Conservation (phyloP, 2,888 invertebrate species). For the Eucera pruinosa region DNA sequence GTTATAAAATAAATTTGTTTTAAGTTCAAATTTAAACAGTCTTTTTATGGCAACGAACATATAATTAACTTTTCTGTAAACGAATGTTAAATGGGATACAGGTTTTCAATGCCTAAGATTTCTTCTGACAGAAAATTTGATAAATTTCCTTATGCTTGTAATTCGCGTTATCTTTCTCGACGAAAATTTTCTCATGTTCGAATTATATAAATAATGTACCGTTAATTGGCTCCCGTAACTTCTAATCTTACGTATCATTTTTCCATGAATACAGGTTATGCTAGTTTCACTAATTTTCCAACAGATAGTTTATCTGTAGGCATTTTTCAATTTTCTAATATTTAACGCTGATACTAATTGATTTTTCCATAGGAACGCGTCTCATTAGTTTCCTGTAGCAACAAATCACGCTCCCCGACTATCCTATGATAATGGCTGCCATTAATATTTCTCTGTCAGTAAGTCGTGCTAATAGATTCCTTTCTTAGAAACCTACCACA, state of each 20-base stretch:
- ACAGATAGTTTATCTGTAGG: not conserved
- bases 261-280: conserved; percentile 10
- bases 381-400: conserved; percentile 22
- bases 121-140: conserved; percentile 15
- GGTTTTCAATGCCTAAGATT: conserved; percentile 1
- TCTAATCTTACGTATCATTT: not conserved
- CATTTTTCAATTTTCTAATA: not conserved
- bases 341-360: conserved; percentile 7
- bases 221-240: not conserved
- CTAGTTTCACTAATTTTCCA: not conserved
- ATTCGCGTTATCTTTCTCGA: not conserved
- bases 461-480: conserved; percentile 35
- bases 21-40: too few relatives aligned
- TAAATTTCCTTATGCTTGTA: not conserved
- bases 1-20: too few relatives aligned
- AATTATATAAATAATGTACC: not conserved
- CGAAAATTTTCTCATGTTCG: not conserved
- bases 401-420: conserved; percentile 16
- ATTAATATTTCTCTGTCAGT: conserved; percentile 32
- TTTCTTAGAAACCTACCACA: conserved; percentile 33
- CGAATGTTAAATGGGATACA: too few relatives aligned
- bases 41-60: too few relatives aligned
- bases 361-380: conserved; percentile 12
- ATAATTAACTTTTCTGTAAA: too few relatives aligned
- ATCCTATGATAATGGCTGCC: conserved; percentile 20